Base-by-base conservation (phyloP, 2,888 invertebrate species). In the Pasiphila rectangulata region DNA sequence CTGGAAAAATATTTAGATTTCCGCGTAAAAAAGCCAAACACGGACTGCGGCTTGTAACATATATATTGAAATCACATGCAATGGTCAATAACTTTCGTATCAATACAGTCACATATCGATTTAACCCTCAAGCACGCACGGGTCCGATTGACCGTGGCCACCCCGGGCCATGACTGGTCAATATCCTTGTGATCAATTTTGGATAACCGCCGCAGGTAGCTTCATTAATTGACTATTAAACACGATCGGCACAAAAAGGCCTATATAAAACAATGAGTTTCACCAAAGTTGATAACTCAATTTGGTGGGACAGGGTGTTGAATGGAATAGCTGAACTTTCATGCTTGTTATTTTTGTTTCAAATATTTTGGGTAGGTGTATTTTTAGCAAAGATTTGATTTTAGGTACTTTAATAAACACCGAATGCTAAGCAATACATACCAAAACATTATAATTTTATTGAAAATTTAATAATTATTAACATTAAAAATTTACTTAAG, bases 221-320 rank as follows among this genome's bases (percentile, higher is more conserved):
- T 63, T 67, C 79, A 79, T 82, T 87, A 88, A 88, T 87, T 84
- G 86, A 81, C 83, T 86, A 86, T 87, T 84, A 86, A 85, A 77
- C 77, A 72, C 74, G 84, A 77, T 82, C 83, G 72, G 80, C 83
- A 80, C 77, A 84, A 84, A 84, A 83, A 79, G 75, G 65, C 68
- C 64, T 66, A 72, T 72, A 75, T 64, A 83, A 86, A 84, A 87
- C 87, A 88, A 87, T 87, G 87, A 85, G 83, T 83, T 87, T 85
- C 78, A 85, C 83, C 66, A 79, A 83, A 84, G 72, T 83, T 86
- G 86, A 88, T 87, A 86, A 87, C 88, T 88, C 81, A 87, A 87
- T 87, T 87, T 85, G 68, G 80, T 57, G 59, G 46, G 63, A 72
- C 63, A 72, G 15, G 2, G 48, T 35, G 39, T 23, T 36, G 9